Evolutionary conservation across 2,888 invertebrate genomes (phyloP).

Genomic region (Drosophila testacea): DNA sequence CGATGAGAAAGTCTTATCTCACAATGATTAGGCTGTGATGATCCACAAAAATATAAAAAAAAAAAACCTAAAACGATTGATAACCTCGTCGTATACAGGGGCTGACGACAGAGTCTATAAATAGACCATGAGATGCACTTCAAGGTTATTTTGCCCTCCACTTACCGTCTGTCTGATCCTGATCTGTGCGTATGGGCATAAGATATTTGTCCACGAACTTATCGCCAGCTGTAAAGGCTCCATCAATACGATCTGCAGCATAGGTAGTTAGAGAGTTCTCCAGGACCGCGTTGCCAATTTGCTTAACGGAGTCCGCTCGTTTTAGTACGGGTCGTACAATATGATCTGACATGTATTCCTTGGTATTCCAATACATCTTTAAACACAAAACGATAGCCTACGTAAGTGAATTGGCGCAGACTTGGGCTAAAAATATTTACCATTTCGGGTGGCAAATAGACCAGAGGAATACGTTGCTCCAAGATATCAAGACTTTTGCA

Average conservation of each 20-base stretch:
- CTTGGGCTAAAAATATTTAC: constrained; percentile 86
- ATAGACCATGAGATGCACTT: constrained; percentile 38
- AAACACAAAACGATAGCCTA: constrained; percentile 76
- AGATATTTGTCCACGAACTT: constrained; percentile 93
- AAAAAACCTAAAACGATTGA: constrained; percentile 30
- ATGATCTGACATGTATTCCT: constrained; percentile 89
- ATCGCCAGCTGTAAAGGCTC: constrained; percentile 91
- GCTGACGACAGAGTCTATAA: constrained; percentile 49
- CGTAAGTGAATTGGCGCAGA: constrained; percentile 34
- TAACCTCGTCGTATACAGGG: constrained; percentile 54
- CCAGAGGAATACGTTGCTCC: constrained; percentile 93
- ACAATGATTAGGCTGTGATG: constrained; percentile 36
- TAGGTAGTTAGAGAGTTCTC: constrained; percentile 89
- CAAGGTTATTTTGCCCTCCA: constrained; percentile 38
- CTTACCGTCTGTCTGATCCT: constrained; percentile 89
- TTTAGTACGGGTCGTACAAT: constrained; percentile 90
- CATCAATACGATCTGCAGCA: constrained; percentile 91
- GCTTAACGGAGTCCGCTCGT: constrained; percentile 93
- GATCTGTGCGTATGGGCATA: constrained; percentile 87
- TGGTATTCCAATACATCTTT: constrained; percentile 92
- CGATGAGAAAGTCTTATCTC: constrained; percentile 52
- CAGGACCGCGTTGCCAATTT: constrained; percentile 89
- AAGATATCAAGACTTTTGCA: constrained; percentile 94
- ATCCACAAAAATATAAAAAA: constrained; percentile 14
- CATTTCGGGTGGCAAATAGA: constrained; percentile 93